Evolutionary conservation across 2,113 vertebrate genomes (phyloP).

Genomic region (Lepidothrix coronata): DNA sequence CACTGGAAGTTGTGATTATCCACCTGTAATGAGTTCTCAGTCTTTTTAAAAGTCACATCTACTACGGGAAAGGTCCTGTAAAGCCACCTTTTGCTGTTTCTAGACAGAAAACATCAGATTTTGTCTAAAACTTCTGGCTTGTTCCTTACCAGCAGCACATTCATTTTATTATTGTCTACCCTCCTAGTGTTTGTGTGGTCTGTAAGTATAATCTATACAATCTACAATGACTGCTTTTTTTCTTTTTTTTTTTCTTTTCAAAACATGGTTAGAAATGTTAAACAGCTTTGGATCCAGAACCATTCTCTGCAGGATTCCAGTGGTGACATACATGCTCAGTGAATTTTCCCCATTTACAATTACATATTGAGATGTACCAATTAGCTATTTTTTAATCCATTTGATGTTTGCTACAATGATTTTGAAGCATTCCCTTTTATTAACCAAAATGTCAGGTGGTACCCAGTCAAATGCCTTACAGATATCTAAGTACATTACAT

Average conservation of each 20-base stretch:
- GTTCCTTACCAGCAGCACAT: neutral
- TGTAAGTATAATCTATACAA: neutral
- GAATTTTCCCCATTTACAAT: neutral
- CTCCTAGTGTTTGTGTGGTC: neutral
- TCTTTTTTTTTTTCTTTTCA: neutral
- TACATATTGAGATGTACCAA: neutral
- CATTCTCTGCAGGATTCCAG: neutral
- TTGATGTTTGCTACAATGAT: neutral
- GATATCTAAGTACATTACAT: conserved; percentile 47
- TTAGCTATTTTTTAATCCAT: neutral
- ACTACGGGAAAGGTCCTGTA: neutral
- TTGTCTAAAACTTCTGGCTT: neutral
- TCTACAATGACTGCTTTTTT: neutral
- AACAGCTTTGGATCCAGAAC: neutral
- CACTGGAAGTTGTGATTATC: neutral
- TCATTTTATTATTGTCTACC: neutral
- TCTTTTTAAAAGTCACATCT: neutral
- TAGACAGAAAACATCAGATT: neutral
- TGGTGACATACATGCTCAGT: neutral
- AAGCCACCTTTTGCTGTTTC: neutral
- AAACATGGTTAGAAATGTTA: neutral
- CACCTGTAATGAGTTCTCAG: neutral
- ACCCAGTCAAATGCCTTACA: conserved; percentile 51
- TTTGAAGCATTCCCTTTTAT: conserved; percentile 9
- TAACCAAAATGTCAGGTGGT: conserved; percentile 34